These are phyloP conservation scores for Graphium colonna DNA, from an alignment of 2,888 invertebrate species.

Conservation along the genomic window DNA sequence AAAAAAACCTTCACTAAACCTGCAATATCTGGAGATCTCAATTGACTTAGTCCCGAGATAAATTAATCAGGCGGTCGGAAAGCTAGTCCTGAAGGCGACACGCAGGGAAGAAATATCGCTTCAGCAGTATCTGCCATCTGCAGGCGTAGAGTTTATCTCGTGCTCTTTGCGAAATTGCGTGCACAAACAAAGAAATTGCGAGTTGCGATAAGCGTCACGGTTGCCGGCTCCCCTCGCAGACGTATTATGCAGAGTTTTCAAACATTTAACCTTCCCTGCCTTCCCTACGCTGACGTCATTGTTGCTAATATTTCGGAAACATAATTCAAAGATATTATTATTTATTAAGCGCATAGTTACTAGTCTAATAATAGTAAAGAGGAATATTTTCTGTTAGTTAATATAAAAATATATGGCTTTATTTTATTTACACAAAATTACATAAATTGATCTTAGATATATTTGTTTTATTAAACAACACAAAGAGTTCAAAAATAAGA, in stretches of 20 bases:
- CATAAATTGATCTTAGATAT: no score
- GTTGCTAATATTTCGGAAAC: no score
- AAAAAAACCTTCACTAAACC: no score
- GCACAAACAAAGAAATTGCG: conserved; percentile 73
- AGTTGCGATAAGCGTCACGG: conserved; percentile 60
- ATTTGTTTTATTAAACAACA: no score
- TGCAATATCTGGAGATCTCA: no score
- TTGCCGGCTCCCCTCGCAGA: conserved; percentile 36
- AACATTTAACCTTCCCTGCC: not conserved
- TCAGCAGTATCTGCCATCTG: conserved; percentile 61
- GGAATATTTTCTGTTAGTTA: no score
- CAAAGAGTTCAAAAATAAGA: no score
- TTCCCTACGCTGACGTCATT: not conserved
- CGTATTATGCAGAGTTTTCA: conserved; percentile 13
- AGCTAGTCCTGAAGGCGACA: conserved; percentile 11
- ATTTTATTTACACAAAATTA: no score
- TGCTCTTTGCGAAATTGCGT: conserved; percentile 68
- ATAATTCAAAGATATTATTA: no score
- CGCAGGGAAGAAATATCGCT: conserved; percentile 19
- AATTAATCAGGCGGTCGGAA: not conserved
- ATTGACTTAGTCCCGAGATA: not conserved
- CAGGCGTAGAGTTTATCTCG: conserved; percentile 63
- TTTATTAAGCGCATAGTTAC: no score
- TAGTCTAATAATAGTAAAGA: no score
- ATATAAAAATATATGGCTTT: no score